Base-by-base conservation (phyloP, 2,797 vertebrate species). In the Lates japonicus region DNA sequence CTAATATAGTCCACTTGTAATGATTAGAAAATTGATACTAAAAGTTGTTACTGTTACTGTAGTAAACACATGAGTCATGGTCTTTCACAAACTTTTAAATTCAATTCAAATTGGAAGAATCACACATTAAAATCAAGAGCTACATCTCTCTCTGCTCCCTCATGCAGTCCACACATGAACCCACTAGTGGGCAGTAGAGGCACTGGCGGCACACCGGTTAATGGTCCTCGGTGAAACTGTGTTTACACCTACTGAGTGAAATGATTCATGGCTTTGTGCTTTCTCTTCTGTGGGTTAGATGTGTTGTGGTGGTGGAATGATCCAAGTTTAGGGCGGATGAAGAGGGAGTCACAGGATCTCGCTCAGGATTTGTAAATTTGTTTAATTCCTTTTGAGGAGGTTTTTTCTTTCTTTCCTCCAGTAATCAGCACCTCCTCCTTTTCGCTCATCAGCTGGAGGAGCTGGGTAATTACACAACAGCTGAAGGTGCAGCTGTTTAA, bases 171-270 rank as follows among this genome's bases (percentile, higher is more conserved):
- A 66, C 55, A 35, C 19, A 13, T 80, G 17, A 57, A n/a, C 17
- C 93, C 93, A 93, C 87, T 85, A 86, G 93, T 92, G 92, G 92
- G 92, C 93, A 90, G 85, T 83, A 89, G 64, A 87, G 83, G n/a
- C 70, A 72, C 68, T 49, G 58, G 37, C 11, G n/a, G 22, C 52
- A 44, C 58, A 65, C 25, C 22, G 68, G 49, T 55, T n/a, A 1
- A 29, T 8, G 42, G 44, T 66, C 57, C 55, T 74, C 31, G 46
- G 49, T 64, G 42, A 86, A 74, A 61, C 49, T 54, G 31, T 58
- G 68, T 80, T 83, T 82, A 70, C 54, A 74, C 22, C 29, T 66
- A 70, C 57, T 51, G 35, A 57, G 25, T 71, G 57, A 39, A 66
- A 52, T 76, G 78, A 86, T 82, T 88, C 59, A 76, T 54, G n/a